These are phyloP conservation scores for Zophobas atratus DNA, from an alignment of 1,140 invertebrate species.

Conservation along the genomic window DNA sequence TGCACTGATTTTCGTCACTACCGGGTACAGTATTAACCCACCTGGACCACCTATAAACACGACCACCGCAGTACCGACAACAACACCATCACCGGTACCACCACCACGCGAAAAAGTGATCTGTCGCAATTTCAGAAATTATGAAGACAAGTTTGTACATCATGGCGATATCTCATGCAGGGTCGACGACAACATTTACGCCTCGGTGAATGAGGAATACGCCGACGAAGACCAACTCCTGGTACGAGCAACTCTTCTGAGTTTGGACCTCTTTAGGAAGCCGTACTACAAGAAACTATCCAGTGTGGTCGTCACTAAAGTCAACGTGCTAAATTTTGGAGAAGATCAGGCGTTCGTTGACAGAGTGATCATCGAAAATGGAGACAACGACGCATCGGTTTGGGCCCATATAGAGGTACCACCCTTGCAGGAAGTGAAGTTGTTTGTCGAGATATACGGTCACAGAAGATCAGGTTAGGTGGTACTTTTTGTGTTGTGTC, in stretches of 20 bases:
- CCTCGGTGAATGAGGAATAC: not conserved
- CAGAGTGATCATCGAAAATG: not conserved
- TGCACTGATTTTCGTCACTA: not conserved
- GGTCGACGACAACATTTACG: not conserved
- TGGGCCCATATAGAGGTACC: not conserved
- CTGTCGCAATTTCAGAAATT: not conserved
- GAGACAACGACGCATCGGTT: not conserved
- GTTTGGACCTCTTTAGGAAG: not conserved
- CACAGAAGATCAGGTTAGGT: too few species aligned
- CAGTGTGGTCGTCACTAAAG: not conserved
- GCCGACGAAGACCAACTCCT: not conserved
- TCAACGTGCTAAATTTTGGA: not conserved
- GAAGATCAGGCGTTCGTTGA: not conserved
- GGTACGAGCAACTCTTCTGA: not conserved
- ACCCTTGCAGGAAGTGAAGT: not conserved
- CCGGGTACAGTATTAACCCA: not conserved
- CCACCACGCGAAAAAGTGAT: not conserved
- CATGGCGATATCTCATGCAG: not conserved
- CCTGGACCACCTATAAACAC: not conserved
- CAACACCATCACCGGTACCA: not conserved
- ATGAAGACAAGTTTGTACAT: not conserved
- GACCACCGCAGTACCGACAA: not conserved
- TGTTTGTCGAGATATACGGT: constrained; percentile 15
- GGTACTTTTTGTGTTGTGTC: too few species aligned
- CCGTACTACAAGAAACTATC: not conserved